Base-by-base conservation (phyloP, 1,140 invertebrate genomes). In the Akabosia matsudoensis region DNA sequence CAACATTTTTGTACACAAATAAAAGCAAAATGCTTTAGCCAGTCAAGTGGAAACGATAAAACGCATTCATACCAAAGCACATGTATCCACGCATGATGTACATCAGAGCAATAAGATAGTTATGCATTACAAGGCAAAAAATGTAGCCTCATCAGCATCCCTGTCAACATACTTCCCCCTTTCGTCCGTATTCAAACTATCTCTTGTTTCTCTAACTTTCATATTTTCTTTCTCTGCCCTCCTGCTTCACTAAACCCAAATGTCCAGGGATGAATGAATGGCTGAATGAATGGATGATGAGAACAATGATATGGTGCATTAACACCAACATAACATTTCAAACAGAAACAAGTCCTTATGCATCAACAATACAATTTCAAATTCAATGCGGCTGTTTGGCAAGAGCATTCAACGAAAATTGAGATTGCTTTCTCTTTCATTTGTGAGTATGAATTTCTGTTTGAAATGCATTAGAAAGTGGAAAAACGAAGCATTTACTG, bases 191-290 rank as follows among this genome's bases (percentile, higher is more conserved):
- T 67, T 67, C 54, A 56, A n/a, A 56, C 31, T 7, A 24, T 67
- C 37, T 45, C 37, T 10, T 45, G 37, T 67, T 67, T 7, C 61
- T 22, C 7, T 67, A 24, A 67, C 31, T 67, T 67, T 30, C 30
- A 24, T n/a, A 24, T 67, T 56, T 67, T 14, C 24, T 16, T 61
- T 61, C 54, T n/a, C 54, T 14, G 24, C 61, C 22, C n/a, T 30
- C 24, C 28, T 67, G 61, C 26, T 7, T 67, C 61, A 67, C 24
- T 28, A 7, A 31, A 24, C 61, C 61, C 61, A 67, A 30, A 67
- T 67, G 61, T 67, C 61, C 61, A 67, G 61, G 30, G 26, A 67
- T 28, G 61, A n/a, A 30, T 67, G 61, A 30, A 67, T 67, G 61
- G 61, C 24, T 67, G 61, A 22, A 61, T 61, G n/a, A 61, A 24